phyloP scores from a whole-genome alignment of 1,140 invertebrate species.

The Telenomus remus region DNA sequence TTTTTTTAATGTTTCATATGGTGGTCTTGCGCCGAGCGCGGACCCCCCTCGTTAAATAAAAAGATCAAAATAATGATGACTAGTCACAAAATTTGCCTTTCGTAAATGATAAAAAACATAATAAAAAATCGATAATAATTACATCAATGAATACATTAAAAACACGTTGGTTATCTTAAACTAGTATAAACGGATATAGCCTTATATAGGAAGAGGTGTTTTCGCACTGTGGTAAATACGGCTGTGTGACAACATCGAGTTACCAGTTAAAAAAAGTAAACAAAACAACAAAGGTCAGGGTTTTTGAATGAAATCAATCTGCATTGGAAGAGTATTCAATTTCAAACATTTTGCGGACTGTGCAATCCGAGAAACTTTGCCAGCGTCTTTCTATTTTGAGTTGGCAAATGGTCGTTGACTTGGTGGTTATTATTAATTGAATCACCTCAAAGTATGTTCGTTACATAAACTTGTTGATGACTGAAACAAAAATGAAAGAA shows the following conservation, averaged over 20 bases:
- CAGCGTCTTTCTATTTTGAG: background rate
- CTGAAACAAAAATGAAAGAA: background rate
- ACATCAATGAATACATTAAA: conserved; percentile 7
- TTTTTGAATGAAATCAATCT: background rate
- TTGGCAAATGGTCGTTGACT: conserved; percentile 7
- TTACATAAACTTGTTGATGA: background rate
- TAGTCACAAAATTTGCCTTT: no score
- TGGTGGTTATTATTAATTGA: conserved; percentile 2
- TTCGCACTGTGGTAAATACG: background rate
- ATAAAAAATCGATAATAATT: background rate
- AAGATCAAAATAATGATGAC: no score
- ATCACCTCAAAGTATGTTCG: conserved; percentile 12
- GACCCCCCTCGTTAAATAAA: no score
- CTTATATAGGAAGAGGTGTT: background rate
- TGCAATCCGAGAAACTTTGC: background rate
- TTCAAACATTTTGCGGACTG: background rate
- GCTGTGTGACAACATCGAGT: conserved; percentile 1
- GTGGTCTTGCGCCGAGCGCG: no score
- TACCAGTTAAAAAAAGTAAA: conserved; percentile 4
- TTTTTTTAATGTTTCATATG: no score
- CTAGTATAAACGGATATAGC: background rate
- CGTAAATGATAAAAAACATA: background rate
- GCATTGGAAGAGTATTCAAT: background rate
- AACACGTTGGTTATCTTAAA: conserved; percentile 16
- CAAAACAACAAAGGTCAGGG: conserved; percentile 13